phyloP scores from a whole-genome alignment of 1,140 invertebrate species.

The Drosophila funebris region DNA sequence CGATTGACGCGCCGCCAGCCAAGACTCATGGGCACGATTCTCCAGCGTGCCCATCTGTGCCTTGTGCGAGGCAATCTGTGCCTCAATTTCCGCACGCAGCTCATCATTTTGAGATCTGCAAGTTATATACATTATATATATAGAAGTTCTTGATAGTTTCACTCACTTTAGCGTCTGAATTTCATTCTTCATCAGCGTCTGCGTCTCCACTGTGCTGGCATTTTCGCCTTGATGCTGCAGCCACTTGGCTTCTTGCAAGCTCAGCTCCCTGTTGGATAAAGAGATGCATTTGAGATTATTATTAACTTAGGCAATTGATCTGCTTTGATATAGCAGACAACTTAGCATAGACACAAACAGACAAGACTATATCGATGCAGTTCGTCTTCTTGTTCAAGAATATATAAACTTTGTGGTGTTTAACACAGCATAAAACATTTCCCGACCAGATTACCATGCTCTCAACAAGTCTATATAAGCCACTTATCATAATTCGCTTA shows the following conservation, averaged over 20 bases:
- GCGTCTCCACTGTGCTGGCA: slow-evolving; percentile 90
- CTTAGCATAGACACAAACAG: no score
- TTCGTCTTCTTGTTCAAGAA: no score
- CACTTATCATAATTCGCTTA: no score
- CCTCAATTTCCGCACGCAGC: slow-evolving; percentile 90
- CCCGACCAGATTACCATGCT: no score
- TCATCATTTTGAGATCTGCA: slow-evolving; percentile 88
- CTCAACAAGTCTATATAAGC: no score
- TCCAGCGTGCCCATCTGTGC: slow-evolving; percentile 89
- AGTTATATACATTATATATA: slow-evolving; percentile 15
- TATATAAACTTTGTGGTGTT: no score
- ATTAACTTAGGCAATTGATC: neutral
- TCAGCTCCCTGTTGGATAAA: slow-evolving; percentile 87
- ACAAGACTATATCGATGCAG: no score
- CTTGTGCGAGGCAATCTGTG: slow-evolving; percentile 91
- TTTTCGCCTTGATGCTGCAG: slow-evolving; percentile 93
- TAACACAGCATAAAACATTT: no score
- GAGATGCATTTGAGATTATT: neutral
- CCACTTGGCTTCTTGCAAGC: slow-evolving; percentile 92
- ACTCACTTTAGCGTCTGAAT: slow-evolving; percentile 91
- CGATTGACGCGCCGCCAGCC: slow-evolving; percentile 89
- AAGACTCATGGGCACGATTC: slow-evolving; percentile 91
- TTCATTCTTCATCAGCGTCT: slow-evolving; percentile 91
- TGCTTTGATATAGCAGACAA: no score
- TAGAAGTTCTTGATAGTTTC: neutral